Evolutionary conservation across 2,113 vertebrate genomes (phyloP), one percentile per base, ranked within the genome.

Genomic region (Calyptommatus sinebrachiatus): DNA sequence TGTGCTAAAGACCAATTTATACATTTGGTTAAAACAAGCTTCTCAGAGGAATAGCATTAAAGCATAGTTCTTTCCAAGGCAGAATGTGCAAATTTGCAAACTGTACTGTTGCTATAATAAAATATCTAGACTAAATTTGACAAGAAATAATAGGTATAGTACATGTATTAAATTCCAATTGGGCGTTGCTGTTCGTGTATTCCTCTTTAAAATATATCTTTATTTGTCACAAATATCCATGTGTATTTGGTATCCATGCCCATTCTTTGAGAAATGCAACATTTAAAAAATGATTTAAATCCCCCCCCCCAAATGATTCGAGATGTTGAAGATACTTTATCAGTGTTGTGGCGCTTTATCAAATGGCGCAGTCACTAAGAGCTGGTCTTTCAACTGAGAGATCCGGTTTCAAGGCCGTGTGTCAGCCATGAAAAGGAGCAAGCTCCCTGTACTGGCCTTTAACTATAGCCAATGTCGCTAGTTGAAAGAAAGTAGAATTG

Each of bases 281-380:
- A n/a, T 71, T 71, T n/a, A 46, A 71, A 48, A 41, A n/a, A n/a
- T n/a, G n/a, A n/a, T n/a, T n/a, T 50, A 4, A 5, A 8, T 74
- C 16, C 66, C 12, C 7, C 77, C 6, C 53, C 62, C 28, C 22
- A 28, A 66, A 53, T 82, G 28, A 11, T 80, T 86, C 24, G 46
- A 68, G 7, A 28, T 28, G 61, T 85, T 81, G 45, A 75, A 45
- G 66, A 14, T 24, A 78, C 84, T 57, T 77, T 81, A 53, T 80
- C n/a, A 11, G 29, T 11, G 0, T 0, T 72, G 75, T 28, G 21
- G 45, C 72, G 12, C 3, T n/a, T n/a, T n/a, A 5, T 4, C 35
- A 41, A 5, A 41, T 41, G 35, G 5, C 35, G 35, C 35, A 41
- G 35, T 41, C 35, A 5, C 35, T 41, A 41, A 41, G 35, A 41